A percentile compares a stretch with the other conserved stretches of the same genome.
Evolutionary conservation across 1,140 invertebrate genomes (phyloP).

Genomic region (Pomacea maculata): DNA sequence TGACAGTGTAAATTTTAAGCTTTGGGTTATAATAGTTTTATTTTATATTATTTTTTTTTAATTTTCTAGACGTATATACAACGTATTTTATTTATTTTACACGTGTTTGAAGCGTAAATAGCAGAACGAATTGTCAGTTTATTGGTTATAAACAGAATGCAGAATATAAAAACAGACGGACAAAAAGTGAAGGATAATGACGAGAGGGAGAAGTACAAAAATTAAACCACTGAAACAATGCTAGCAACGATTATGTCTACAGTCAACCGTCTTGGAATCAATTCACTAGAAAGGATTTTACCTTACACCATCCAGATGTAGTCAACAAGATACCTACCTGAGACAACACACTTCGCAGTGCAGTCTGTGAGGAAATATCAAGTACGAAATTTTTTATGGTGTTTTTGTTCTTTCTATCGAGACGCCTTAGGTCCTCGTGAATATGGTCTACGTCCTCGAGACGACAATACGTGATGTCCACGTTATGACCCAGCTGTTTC

Average conservation of each 20-base stretch:
- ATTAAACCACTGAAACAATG: neutral
- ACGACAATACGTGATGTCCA: constrained; percentile 40
- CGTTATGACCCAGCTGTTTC: constrained; percentile 9
- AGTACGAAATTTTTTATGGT: constrained; percentile 62
- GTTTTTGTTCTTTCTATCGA: constrained; percentile 64
- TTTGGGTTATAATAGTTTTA: too few species aligned
- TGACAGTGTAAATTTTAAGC: too few species aligned
- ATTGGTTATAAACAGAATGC: neutral
- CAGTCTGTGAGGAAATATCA: constrained; percentile 43
- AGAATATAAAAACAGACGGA: neutral
- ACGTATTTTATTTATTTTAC: too few species aligned
- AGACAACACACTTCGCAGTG: constrained; percentile 35
- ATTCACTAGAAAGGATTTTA: too few species aligned
- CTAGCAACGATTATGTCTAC: neutral
- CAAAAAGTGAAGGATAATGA: neutral
- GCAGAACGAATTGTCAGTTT: too few species aligned
- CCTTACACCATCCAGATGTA: neutral
- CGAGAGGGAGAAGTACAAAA: neutral
- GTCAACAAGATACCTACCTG: constrained; percentile 35
- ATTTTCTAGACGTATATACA: too few species aligned
- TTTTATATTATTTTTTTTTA: too few species aligned
- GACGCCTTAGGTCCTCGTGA: constrained; percentile 54
- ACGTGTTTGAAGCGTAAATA: too few species aligned
- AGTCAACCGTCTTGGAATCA: too few species aligned
- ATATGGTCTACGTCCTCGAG: constrained; percentile 63